A percentile compares a stretch with the other conserved stretches of the same genome.
These are phyloP conservation scores for Donacobius atricapilla DNA, from an alignment of 2,113 vertebrate species.

Conservation along the genomic window DNA sequence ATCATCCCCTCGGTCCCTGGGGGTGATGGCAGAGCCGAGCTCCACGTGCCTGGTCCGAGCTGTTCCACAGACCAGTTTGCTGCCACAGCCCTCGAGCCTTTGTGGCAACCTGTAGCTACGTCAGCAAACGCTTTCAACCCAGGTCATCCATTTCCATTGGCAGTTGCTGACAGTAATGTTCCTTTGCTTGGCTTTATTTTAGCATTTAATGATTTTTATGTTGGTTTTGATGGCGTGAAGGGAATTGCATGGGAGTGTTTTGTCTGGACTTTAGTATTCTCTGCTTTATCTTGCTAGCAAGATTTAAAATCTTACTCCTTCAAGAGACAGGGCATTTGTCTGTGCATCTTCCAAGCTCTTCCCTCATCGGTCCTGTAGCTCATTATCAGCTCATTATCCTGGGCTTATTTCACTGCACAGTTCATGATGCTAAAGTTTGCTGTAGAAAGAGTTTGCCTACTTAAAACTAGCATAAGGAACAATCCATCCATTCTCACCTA, in stretches of 20 bases:
- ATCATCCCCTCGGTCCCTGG: neutral
- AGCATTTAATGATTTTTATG: constrained; percentile 16
- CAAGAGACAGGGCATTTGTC: neutral
- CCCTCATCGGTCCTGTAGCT: neutral
- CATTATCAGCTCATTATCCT: neutral
- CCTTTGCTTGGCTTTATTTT: constrained; percentile 16
- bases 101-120: neutral
- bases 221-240: neutral
- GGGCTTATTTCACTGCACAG: neutral
- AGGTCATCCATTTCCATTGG: neutral
- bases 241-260: neutral
- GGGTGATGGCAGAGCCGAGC: neutral
- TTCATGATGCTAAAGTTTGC: neutral
- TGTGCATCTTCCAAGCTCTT: neutral
- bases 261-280: neutral
- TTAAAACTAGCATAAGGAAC: neutral
- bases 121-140: neutral
- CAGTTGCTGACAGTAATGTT: neutral
- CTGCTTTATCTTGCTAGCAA: neutral
- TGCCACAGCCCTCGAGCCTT: neutral
- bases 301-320: neutral
- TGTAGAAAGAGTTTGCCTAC: neutral
- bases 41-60: neutral
- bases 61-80: neutral
- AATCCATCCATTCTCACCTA: neutral